A percentile compares a stretch with the other conserved stretches of the same genome.
phyloP scores from a whole-genome alignment of 2,888 invertebrate genomes.

The Sphaeridia pumilis region DNA sequence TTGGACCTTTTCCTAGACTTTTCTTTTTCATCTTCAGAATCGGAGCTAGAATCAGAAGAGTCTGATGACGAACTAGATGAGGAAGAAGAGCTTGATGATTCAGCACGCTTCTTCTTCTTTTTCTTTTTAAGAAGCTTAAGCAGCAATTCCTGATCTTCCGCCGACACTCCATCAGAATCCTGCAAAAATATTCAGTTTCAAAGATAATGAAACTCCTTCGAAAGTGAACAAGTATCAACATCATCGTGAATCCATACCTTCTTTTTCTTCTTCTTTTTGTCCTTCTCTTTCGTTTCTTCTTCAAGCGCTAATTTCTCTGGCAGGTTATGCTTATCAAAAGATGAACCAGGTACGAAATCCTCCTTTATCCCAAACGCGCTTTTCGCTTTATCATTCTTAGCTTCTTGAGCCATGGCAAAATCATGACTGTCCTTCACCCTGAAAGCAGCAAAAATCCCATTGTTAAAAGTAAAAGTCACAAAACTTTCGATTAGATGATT shows the following conservation, averaged over 20 bases:
- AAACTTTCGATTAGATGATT: too few species aligned
- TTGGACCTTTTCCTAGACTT: background rate
- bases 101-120: constrained; percentile 4
- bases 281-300: constrained; percentile 11
- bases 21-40: constrained; percentile 4
- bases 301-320: too few species aligned
- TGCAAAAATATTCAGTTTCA: too few species aligned
- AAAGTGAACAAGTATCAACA: too few species aligned
- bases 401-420: constrained; percentile 87
- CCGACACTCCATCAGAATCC: background rate
- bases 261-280: background rate
- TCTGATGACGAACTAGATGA: too few species aligned
- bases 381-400: constrained; percentile 83
- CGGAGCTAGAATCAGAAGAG: background rate
- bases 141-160: background rate
- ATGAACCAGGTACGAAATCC: constrained; percentile 73
- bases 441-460: constrained; percentile 39
- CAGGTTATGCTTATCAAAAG: constrained; percentile 18
- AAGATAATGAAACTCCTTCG: too few species aligned
- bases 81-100: too few species aligned
- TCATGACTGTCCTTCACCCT: constrained; percentile 93
- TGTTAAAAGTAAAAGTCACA: too few species aligned
- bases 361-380: constrained; percentile 92
- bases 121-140: background rate
- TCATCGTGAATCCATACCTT: background rate